Evolutionary conservation across 2,888 invertebrate species (phyloP).

Genomic region (Diploptera punctata): DNA sequence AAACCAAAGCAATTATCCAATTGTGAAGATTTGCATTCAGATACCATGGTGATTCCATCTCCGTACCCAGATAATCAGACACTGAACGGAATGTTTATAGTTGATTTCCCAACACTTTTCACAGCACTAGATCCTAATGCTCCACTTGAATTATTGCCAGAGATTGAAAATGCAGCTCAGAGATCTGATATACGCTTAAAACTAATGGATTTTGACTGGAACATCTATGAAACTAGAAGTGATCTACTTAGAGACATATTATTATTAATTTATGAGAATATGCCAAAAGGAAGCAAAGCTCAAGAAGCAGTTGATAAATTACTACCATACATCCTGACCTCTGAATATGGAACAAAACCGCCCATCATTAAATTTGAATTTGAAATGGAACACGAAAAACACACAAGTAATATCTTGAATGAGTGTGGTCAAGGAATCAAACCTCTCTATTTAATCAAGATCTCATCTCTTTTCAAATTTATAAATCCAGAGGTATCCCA

Average conservation of each 20-base stretch:
- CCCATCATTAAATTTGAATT: conserved; percentile 12
- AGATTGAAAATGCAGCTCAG: neutral
- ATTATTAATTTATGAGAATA: neutral
- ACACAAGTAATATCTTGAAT: neutral
- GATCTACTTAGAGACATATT: neutral
- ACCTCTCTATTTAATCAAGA: neutral
- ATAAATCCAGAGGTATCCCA: neutral
- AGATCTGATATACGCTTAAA: too few species aligned
- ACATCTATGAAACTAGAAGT: conserved; percentile 1
- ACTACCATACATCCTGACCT: neutral
- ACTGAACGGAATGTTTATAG: neutral
- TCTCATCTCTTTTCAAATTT: neutral
- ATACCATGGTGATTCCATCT: neutral
- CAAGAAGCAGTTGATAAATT: neutral
- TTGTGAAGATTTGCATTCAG: too few species aligned
- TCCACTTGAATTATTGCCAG: neutral
- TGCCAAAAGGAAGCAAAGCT: neutral
- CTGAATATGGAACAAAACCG: neutral
- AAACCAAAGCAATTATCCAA: too few species aligned
- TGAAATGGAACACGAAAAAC: neutral
- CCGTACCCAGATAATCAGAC: neutral
- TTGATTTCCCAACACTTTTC: conserved; percentile 1
- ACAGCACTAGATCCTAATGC: neutral
- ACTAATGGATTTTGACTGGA: neutral
- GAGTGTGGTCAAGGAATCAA: neutral